These are phyloP conservation scores for Acleris laterana DNA, from an alignment of 2,888 invertebrate species.

Conservation along the genomic window DNA sequence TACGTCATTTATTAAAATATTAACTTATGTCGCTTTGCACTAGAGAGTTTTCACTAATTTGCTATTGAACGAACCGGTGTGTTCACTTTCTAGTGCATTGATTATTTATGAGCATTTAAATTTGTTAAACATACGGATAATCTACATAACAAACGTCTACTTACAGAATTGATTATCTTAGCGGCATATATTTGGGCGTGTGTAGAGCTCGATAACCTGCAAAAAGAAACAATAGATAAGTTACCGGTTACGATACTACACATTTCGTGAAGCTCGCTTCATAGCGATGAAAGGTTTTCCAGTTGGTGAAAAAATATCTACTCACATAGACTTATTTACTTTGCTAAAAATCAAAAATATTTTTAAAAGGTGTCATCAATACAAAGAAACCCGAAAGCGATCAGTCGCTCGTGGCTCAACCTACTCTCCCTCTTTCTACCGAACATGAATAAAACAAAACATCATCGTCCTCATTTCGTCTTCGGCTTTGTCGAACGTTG, in stretches of 20 bases:
- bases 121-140: constrained; percentile 11
- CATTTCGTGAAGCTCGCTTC: neutral
- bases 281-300: no score
- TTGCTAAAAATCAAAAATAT: neutral
- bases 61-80: constrained; percentile 17
- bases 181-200: constrained; percentile 75
- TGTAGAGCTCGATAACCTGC: constrained; percentile 66
- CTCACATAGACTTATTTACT: no score
- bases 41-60: constrained; percentile 29
- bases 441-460: constrained; percentile 36
- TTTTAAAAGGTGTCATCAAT: neutral
- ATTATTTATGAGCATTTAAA: constrained; percentile 36
- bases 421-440: constrained; percentile 37
- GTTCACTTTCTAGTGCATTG: constrained; percentile 41
- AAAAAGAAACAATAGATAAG: constrained; percentile 54
- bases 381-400: constrained; percentile 2
- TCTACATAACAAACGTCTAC: constrained; percentile 35
- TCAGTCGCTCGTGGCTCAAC: constrained; percentile 18
- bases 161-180: constrained; percentile 56
- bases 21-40: constrained; percentile 14
- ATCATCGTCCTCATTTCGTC: constrained; percentile 33
- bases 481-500: constrained; percentile 30
- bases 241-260: neutral
- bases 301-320: no score
- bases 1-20: constrained; percentile 28